These are phyloP conservation scores for Acanthiza pusilla DNA, from an alignment of 2,797 vertebrate species.

Conservation along the genomic window DNA sequence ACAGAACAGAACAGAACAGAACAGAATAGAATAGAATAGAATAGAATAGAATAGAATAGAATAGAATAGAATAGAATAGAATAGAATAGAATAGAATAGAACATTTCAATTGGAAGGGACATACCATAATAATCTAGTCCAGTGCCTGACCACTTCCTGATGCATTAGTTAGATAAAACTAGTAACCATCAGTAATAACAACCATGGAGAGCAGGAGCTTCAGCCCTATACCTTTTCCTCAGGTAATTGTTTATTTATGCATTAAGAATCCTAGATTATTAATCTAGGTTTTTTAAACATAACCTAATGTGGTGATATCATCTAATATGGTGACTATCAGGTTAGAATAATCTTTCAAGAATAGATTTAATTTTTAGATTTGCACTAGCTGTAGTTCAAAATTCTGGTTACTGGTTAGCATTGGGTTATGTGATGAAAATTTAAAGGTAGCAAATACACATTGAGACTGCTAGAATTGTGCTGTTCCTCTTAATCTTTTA, in stretches of 20 bases:
- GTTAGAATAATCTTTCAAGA: neutral
- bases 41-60: too few species aligned
- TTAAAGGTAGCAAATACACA: neutral
- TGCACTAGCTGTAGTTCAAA: neutral
- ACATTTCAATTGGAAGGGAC: neutral
- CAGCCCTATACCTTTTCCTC: neutral
- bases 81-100: neutral
- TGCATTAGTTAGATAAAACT: neutral
- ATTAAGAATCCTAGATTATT: neutral
- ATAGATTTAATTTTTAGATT: neutral
- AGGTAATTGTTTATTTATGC: neutral
- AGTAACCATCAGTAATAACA: neutral
- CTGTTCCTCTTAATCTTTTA: neutral
- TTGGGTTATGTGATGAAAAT: neutral
- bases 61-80: neutral
- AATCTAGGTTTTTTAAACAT: neutral
- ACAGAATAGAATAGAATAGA: neutral
- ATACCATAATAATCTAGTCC: neutral
- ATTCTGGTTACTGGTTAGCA: neutral
- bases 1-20: neutral
- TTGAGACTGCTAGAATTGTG: neutral
- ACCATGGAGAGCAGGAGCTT: neutral
- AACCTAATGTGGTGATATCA: neutral
- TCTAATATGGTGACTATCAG: neutral
- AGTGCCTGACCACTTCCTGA: neutral